Base-by-base conservation (phyloP, 2,888 invertebrate genomes). In the Pemphredon lugubris region DNA sequence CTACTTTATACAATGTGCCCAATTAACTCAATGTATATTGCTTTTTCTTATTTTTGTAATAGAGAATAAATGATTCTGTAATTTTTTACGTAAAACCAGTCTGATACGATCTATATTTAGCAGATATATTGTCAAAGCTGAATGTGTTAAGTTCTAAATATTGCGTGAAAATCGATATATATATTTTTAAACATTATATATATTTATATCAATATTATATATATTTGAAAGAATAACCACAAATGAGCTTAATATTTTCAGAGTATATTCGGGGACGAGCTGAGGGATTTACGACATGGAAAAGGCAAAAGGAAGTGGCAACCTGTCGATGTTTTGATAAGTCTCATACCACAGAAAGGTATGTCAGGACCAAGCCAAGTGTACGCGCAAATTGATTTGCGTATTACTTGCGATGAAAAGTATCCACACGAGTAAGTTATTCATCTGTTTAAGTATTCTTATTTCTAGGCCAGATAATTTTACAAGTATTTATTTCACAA, bases 191-290 rank as follows among this genome's bases (percentile, higher is more conserved):
- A n/a, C n/a, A n/a, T n/a, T n/a, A n/a, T n/a, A n/a, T n/a, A n/a
- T n/a, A n/a, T n/a, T n/a, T n/a, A n/a, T 50, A 34, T 34, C 45
- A 45, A 9, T 30, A 13, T 26, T 14, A 9, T 9, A 21, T 45
- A 26, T 45, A 13, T 7, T 7, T n/a, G 11, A 3, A 37, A 13
- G 26, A 26, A 5, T 26, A 3, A n/a, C 3, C 4, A 13, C 6
- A 21, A 5, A 61, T 69, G 37, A 30, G 63, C 66, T 51, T 55
- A 50, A 50, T n/a, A 55, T 30, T 16, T 68, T 84, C 86, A 7
- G 96, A 93, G 95, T 13, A 96, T 97, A 84, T 96, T 94, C 83
- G 93, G 93, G 4, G 92, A 93, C 51, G 94, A 95, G 77, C 91
- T 96, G 0, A 91, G 91, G 26, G 95, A 96, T 87, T 90, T 94